Percentiles rank a stretch among this genome's conserved stretches.
Evolutionary conservation across 2,888 invertebrate genomes (phyloP).

Genomic region (Lithophane leautieri): DNA sequence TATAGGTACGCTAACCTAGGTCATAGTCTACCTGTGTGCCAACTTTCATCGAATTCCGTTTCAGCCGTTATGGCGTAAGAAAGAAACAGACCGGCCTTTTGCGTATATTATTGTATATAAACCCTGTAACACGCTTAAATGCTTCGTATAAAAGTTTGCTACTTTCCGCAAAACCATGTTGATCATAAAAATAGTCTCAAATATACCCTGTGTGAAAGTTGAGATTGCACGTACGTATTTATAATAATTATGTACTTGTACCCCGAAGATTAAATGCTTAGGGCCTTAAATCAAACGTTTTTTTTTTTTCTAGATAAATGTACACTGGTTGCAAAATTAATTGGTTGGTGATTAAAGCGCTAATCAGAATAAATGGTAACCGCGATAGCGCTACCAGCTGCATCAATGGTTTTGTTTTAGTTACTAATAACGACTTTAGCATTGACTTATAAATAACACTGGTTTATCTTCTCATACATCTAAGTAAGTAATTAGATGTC

Average conservation of each 20-base stretch:
- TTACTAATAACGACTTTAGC: slow-evolving; percentile 41
- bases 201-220: not conserved
- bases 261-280: not conserved
- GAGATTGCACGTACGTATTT: not conserved
- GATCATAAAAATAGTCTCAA: not conserved
- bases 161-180: not conserved
- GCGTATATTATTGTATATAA: not conserved
- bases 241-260: not conserved
- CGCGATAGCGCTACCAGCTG: slow-evolving; percentile 34
- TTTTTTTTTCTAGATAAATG: slow-evolving; percentile 35
- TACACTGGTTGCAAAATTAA: slow-evolving; percentile 44
- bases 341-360: slow-evolving; percentile 39
- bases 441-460: slow-evolving; percentile 47
- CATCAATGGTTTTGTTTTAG: slow-evolving; percentile 38
- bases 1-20: not conserved
- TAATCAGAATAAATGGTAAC: slow-evolving; percentile 50
- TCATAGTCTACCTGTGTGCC: not conserved
- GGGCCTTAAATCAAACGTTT: slow-evolving; percentile 2
- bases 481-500: slow-evolving; percentile 38
- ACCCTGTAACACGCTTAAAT: not conserved
- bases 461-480: slow-evolving; percentile 48
- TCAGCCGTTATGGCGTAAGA: not conserved
- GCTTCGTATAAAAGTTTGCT: not conserved
- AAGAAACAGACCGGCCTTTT: not conserved
- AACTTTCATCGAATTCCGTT: not conserved